These are phyloP conservation scores for Sinhomidia bicolor DNA, from an alignment of 2,888 invertebrate genomes.

Conservation along the genomic window DNA sequence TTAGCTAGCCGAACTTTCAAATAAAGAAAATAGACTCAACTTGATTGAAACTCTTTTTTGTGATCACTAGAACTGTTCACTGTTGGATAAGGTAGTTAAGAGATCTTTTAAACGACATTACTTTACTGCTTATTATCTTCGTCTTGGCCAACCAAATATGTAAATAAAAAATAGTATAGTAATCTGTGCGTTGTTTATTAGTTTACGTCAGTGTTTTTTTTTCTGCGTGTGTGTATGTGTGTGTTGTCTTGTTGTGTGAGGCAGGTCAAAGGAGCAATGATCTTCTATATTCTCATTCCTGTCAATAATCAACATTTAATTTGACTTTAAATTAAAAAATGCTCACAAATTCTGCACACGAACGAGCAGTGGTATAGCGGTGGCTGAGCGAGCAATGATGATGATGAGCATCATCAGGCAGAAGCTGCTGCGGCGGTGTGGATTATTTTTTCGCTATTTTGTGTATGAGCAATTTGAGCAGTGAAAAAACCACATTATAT, in stretches of 20 bases:
- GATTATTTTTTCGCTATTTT: not conserved
- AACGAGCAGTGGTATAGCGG: conserved; percentile 55
- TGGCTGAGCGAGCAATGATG: conserved; percentile 13
- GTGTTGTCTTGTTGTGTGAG: conserved; percentile 38
- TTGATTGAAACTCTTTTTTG: conserved; percentile 47
- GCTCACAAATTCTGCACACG: conserved; percentile 68
- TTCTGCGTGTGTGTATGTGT: conserved; percentile 26
- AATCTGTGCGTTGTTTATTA: conserved; percentile 42
- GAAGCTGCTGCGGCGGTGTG: not conserved
- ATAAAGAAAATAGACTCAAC: not conserved
- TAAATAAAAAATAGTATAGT: conserved; percentile 11
- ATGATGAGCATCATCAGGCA: not conserved
- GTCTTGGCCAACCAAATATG: conserved; percentile 49
- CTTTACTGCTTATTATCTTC: conserved; percentile 30
- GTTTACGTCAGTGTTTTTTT: not conserved
- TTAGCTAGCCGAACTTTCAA: not conserved
- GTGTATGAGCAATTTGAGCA: conserved; percentile 45
- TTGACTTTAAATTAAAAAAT: conserved; percentile 69
- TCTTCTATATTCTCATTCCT: conserved; percentile 63
- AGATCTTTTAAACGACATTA: conserved; percentile 45
- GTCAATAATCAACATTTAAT: conserved; percentile 73
- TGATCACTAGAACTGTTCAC: not conserved
- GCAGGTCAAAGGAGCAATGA: conserved; percentile 74
- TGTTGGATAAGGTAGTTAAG: not conserved
- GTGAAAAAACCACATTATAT: conserved; percentile 38